Conservation (phyloP, 1,140 invertebrate species). For the Meloidogyne chitwoodi region DNA sequence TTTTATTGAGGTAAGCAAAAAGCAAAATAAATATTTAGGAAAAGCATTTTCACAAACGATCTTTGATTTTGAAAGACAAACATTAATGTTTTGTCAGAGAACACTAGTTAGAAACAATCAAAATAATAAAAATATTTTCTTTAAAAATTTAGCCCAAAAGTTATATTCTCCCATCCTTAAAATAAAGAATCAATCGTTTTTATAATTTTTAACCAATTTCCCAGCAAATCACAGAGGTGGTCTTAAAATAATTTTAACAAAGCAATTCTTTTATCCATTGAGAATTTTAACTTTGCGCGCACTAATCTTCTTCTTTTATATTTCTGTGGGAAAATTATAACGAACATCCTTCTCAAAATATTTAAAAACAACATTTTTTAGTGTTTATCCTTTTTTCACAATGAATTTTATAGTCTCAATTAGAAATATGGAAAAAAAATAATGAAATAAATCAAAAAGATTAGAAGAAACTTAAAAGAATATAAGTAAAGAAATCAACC, state of each 20-base stretch:
- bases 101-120: background rate
- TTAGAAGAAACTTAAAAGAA: too few relatives aligned
- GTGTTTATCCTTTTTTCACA: too few relatives aligned
- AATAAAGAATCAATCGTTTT: background rate
- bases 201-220: background rate
- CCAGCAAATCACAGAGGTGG: background rate
- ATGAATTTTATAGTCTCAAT: too few relatives aligned
- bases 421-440: too few relatives aligned
- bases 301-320: background rate
- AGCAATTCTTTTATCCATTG: background rate
- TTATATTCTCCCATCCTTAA: too few relatives aligned
- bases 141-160: too few relatives aligned
- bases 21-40: too few relatives aligned
- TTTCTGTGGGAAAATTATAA: background rate
- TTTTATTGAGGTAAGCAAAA: background rate
- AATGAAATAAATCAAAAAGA: too few relatives aligned
- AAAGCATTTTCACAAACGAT: background rate
- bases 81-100: background rate
- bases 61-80: background rate
- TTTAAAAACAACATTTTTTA: too few relatives aligned
- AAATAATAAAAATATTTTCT: background rate
- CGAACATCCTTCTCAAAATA: background rate
- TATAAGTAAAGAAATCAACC: too few relatives aligned
- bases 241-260: background rate
- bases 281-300: background rate